These are phyloP conservation scores for Muscicapa adusta DNA, from an alignment of 2,113 vertebrate species.

Conservation along the genomic window DNA sequence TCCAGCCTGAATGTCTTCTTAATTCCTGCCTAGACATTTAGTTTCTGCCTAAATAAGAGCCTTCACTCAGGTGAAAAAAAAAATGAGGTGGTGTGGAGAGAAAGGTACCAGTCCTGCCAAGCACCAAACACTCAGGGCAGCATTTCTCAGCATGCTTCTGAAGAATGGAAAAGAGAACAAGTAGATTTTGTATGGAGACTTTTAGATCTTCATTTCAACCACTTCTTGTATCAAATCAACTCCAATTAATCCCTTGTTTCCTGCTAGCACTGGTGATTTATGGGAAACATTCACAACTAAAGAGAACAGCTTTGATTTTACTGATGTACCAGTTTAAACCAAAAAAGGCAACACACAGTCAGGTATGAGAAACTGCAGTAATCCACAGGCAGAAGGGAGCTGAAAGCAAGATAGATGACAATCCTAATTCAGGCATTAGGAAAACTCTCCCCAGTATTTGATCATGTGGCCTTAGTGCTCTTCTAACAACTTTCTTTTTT, in stretches of 20 bases:
- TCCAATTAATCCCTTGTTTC: not conserved
- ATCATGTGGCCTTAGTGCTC: not conserved
- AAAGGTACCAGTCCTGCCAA: not conserved
- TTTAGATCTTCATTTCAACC: not conserved
- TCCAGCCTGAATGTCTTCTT: not conserved
- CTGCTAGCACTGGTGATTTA: not conserved
- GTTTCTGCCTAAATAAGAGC: not conserved
- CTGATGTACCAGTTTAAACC: slow-evolving; percentile 13
- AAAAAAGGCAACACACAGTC: slow-evolving; percentile 33
- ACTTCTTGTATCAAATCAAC: not conserved
- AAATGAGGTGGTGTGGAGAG: not conserved
- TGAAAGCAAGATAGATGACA: not conserved
- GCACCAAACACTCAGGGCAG: not conserved
- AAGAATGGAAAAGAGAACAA: not conserved
- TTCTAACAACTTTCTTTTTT: slow-evolving; percentile 9
- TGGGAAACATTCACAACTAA: not conserved
- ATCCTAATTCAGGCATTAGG: not conserved
- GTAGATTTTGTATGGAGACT: not conserved
- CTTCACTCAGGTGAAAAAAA: not conserved
- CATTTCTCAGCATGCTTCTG: not conserved
- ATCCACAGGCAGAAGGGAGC: not conserved
- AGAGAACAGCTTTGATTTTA: slow-evolving; percentile 7
- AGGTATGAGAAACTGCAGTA: slow-evolving; percentile 37
- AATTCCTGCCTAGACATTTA: not conserved
- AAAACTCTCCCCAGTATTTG: not conserved